Base-by-base conservation (phyloP, 35 echinoderm and acorn worm genomes). In the Strongylocentrotus purpuratus region DNA sequence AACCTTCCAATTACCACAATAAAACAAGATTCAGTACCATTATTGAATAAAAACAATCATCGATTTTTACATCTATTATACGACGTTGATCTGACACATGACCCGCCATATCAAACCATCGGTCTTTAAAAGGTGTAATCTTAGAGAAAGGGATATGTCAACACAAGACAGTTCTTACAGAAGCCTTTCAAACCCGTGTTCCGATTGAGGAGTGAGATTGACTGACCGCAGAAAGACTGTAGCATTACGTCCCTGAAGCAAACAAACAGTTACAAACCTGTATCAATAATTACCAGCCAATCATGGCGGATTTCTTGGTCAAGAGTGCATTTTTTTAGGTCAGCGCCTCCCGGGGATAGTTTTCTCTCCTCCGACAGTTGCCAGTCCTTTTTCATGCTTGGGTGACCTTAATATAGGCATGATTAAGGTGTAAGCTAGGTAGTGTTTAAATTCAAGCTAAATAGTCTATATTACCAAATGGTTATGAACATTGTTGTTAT, bases 261-360 rank as follows among this genome's bases (percentile, higher is more conserved):
- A 78, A 78, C 65, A 78, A 78, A 78, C 65, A 78, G 65, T 78
- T 78, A 78, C 65, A 78, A 78, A 78, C 65, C 65, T 78, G 65
- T 78, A 78, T 78, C 65, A 78, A 78, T 78, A 78, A 78, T 78
- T 78, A 78, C 20, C 22, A 28, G 20, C 65, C 65, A 78, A 78
- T 78, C 65, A n/a, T 78, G 65, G 20, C 65, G 65, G 65, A n/a
- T 78, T 78, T 78, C 22, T 78, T 78, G 65, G 65, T 78, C 65
- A 78, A 78, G 65, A 78, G 65, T 78, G 65, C 65, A 78, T 8
- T 78, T 18, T 78, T 78, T 22, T 31, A 28, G 65, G 65, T 78
- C 65, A 78, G 65, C 20, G 28, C 25, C 65, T 28, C 65, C 1
- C 20, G 20, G 7, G 65, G n/a, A 28, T 78, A 15, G 17, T 28